Evolutionary conservation across 2,797 vertebrate species (phyloP).

Genomic region (Pelodytes ibericus): DNA sequence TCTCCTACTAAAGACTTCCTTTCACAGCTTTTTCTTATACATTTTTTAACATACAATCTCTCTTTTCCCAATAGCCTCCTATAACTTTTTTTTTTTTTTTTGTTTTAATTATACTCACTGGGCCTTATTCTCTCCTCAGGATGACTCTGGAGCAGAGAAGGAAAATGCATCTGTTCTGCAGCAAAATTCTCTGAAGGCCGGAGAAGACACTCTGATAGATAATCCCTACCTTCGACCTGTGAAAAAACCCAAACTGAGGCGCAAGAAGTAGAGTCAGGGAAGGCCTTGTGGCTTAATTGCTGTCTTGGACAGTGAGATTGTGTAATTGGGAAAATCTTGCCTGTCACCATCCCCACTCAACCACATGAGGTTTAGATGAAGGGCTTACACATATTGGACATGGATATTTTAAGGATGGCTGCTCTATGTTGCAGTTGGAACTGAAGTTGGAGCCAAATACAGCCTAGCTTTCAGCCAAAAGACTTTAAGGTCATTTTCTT

Average conservation of each 20-base stretch:
- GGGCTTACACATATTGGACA: not conserved
- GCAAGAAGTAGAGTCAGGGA: constrained; percentile 86
- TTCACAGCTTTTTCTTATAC: no score
- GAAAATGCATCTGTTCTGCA: constrained; percentile 88
- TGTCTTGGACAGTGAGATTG: not conserved
- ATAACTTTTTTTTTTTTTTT: not conserved
- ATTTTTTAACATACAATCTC: no score
- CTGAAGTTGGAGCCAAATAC: not conserved
- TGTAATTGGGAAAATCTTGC: not conserved
- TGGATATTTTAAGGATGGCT: not conserved
- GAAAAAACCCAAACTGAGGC: constrained; percentile 96
- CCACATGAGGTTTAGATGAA: not conserved
- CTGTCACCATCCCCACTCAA: not conserved
- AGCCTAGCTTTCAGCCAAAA: not conserved
- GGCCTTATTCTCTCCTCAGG: constrained; percentile 70
- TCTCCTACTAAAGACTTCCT: no score
- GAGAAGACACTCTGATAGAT: constrained; percentile 91
- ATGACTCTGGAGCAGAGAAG: constrained; percentile 88
- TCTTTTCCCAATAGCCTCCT: no score
- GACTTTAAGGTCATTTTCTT: not conserved
- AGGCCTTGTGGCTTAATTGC: not conserved
- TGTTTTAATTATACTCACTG: not conserved
- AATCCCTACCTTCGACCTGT: constrained; percentile 95
- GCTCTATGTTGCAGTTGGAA: not conserved
- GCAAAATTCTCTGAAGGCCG: constrained; percentile 81